Conservation (phyloP, 37 sponge, comb jelly and placozoan species). For the Bolinopsis microptera region DNA sequence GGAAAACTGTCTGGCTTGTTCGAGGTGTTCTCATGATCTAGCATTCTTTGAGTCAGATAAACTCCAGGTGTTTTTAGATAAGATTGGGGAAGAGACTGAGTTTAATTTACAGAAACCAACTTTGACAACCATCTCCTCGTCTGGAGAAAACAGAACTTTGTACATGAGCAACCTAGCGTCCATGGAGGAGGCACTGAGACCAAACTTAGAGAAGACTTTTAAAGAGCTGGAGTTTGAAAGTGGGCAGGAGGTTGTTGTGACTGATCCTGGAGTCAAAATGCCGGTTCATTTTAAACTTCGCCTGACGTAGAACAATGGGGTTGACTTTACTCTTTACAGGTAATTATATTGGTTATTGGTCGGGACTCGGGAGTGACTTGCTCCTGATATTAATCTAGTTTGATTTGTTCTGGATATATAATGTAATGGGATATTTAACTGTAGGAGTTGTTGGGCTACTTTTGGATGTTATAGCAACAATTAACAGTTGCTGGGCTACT, state of each 20-base stretch:
- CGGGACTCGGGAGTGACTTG: too few species aligned
- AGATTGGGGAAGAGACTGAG: constrained; percentile 74
- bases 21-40: constrained; percentile 72
- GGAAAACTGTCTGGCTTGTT: constrained; percentile 93
- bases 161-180: constrained; percentile 83
- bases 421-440: too few species aligned
- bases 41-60: constrained; percentile 77
- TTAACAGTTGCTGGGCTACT: too few species aligned
- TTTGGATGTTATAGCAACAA: too few species aligned
- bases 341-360: too few species aligned
- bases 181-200: constrained; percentile 77
- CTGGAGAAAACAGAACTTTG: constrained; percentile 83
- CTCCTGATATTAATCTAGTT: too few species aligned
- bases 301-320: not conserved
- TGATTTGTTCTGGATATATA: too few species aligned
- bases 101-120: constrained; percentile 68
- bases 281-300: constrained; percentile 23
- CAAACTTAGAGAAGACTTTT: constrained; percentile 81
- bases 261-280: constrained; percentile 69
- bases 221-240: constrained; percentile 79
- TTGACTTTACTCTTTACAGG: too few species aligned
- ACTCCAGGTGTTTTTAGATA: constrained; percentile 79
- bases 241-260: constrained; percentile 88
- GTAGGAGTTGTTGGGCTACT: too few species aligned
- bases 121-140: constrained; percentile 79